Base-by-base conservation (phyloP, 2,797 vertebrate species). In the Myotis findleyi region DNA sequence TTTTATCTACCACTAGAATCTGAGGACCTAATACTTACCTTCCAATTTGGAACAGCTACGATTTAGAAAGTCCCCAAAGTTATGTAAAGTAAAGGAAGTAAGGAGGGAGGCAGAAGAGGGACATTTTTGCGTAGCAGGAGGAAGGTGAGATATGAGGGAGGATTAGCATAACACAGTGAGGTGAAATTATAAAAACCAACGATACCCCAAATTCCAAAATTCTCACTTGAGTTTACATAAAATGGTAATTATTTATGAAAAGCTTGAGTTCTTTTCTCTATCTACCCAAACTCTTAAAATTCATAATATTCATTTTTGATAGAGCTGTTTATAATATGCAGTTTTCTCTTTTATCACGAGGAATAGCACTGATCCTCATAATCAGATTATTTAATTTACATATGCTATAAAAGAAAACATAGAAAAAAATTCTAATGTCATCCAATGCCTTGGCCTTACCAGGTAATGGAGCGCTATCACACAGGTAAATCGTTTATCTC, bases 231-330 rank as follows among this genome's bases (percentile, higher is more conserved):
- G 41, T 94, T 51, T 57, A 68, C 23, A 36, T 23, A 69, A 84
- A 86, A 53, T 38, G 20, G 57, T 4, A 76, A 49, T 75, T 49
- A n/a, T 87, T 80, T 93, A 18, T 72, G 53, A 87, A 77, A 89
- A 89, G 57, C 14, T 83, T 73, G 88, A 38, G 33, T 69, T 77
- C 9, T 57, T 93, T 84, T 38, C n/a, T 49, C 3, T 66, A 33
- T n/a, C 16, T 16, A 89, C 6, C 36, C 27, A 72, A 55, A 81
- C 13, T 82, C 17, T 97, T 53, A 91, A 89, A 89, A 89, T 87
- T 91, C 16, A 38, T 53, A 55, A 17, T 21, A 41, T 1, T 3
- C 17, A 6, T 51, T 90, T 68, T 55, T n/a, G 20, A 14, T 25
- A 18, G 64, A 57, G 36, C 27, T 30, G 27, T 62, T 62, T 16